These are phyloP conservation scores for Caradrina clavipalpis DNA, from an alignment of 2,888 invertebrate genomes.

Conservation along the genomic window DNA sequence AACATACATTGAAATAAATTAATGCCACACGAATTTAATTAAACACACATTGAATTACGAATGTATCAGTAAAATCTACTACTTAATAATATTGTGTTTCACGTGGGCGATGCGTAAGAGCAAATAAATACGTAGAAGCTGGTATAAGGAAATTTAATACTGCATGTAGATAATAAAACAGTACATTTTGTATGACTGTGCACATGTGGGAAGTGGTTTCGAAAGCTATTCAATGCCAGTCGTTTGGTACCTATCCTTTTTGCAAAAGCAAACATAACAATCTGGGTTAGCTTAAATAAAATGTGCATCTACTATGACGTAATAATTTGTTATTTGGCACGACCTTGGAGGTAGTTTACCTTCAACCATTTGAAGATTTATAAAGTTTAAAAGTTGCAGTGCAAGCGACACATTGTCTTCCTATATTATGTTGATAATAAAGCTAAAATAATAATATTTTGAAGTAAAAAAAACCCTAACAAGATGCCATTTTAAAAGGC, in stretches of 20 bases:
- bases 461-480: background rate
- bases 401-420: background rate
- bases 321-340: conserved; percentile 26
- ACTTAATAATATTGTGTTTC: conserved; percentile 7
- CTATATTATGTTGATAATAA: background rate
- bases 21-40: conserved; percentile 22
- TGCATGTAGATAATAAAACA: background rate
- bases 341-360: background rate
- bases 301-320: background rate
- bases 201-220: background rate
- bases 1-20: conserved; percentile 27
- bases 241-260: background rate
- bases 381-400: background rate
- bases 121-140: background rate
- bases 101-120: conserved; percentile 9
- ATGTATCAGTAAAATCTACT: background rate
- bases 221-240: background rate
- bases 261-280: background rate
- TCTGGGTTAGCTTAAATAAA: background rate
- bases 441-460: background rate
- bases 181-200: background rate
- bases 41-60: conserved; percentile 3
- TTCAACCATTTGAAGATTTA: background rate
- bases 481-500: background rate
- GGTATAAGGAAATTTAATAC: background rate